Evolutionary conservation across 2,113 vertebrate species (phyloP), one percentile per base, ranked within the genome.

Genomic region (Spheniscus mendiculus): DNA sequence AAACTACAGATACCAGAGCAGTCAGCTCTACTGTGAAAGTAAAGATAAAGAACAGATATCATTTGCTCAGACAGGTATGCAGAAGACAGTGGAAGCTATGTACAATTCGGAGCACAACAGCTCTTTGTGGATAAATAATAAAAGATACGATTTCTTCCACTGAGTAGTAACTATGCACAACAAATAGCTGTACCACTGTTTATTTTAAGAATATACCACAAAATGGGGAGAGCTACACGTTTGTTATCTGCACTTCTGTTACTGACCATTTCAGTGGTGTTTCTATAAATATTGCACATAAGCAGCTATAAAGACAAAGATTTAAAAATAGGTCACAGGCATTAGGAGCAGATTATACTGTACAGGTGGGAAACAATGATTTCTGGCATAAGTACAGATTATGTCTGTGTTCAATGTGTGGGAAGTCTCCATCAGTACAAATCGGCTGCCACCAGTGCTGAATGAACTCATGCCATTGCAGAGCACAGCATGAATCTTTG

Each of bases 331-430:
- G 85, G 88, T 89, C 80, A 80, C 5, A 70, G 62, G 73, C 50
- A 87, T 95, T 91, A 88, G 70, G 42, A 93, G 26, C 30, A 94
- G 93, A 96, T 94, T 90, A 94, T 73, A 77, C 70, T 34, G n/a
- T 73, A 91, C 82, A 95, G 96, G 97, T 96, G 62, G 95, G 70
- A 96, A 97, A 83, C 58, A 83, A 82, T 27, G 42, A 88, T 77
- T 94, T 83, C 93, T 90, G 55, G 63, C 53, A 83, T 81, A 90
- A 88, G 63, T 40, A 73, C n/a, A 95, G 83, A 85, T 91, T 63
- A 65, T 30, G 45, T 19, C 34, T 52, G 9, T 49, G 56, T 90
- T 77, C 66, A 85, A 83, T 66, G 91, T 4, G 58, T 79, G 91
- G 74, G 73, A 93, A 80, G 44, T 62, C 74, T 91, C 78, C 82